Conservation (phyloP, 2,113 vertebrate genomes). For the Vanacampus margaritifer region DNA sequence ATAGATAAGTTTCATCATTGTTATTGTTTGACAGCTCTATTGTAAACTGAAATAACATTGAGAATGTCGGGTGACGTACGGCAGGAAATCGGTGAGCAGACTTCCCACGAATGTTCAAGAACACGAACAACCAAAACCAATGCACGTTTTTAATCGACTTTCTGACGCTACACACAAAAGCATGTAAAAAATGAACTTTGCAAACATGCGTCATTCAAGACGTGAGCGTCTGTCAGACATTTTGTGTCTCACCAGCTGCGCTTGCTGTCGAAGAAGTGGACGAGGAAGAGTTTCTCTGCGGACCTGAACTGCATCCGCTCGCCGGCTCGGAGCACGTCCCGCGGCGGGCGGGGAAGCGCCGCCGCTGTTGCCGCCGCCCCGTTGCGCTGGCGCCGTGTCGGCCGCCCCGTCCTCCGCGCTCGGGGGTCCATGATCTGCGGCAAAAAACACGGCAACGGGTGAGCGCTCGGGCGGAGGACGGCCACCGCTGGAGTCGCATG, state of each 20-base stretch:
- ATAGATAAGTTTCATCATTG: too few relatives aligned
- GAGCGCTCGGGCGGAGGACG: conserved; percentile 6
- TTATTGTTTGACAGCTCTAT: too few relatives aligned
- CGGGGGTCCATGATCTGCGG: conserved; percentile 89
- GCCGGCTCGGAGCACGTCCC: conserved; percentile 86
- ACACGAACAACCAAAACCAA: too few relatives aligned
- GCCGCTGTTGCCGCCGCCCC: conserved; percentile 81
- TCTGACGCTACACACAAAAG: too few relatives aligned
- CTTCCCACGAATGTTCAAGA: too few relatives aligned
- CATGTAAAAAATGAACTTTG: too few relatives aligned
- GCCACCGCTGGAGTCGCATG: conserved; percentile 34
- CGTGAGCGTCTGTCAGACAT: too few relatives aligned
- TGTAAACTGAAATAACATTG: too few relatives aligned
- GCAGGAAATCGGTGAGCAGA: too few relatives aligned
- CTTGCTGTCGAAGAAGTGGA: conserved; percentile 93
- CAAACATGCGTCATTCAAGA: too few relatives aligned
- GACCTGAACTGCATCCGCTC: conserved; percentile 97
- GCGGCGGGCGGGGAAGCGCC: conserved; percentile 84
- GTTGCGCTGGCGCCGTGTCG: conserved; percentile 75
- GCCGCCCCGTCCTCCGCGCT: conserved; percentile 75
- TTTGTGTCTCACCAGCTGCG: conserved; percentile 97
- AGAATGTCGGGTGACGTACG: too few relatives aligned
- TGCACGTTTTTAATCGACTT: too few relatives aligned
- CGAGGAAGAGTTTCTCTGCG: conserved; percentile 91
- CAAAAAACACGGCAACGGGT: neutral